Conservation (phyloP, 2,113 vertebrate genomes). For the Tragelaphus imberbis region DNA sequence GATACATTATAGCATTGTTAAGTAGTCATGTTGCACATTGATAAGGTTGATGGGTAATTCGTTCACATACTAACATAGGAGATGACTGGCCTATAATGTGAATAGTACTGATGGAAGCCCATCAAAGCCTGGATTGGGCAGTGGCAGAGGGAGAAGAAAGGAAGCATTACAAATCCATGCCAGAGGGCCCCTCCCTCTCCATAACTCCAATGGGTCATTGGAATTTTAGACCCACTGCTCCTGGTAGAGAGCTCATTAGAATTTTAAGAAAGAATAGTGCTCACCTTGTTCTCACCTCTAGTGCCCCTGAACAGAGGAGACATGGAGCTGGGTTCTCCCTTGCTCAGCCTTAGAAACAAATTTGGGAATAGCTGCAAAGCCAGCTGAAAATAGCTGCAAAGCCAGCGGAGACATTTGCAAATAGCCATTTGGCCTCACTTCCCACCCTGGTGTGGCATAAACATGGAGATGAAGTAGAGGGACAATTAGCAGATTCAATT, state of each 20-base stretch:
- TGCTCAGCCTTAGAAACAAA: background rate
- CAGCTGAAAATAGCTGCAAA: background rate
- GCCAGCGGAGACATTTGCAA: background rate
- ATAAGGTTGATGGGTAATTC: background rate
- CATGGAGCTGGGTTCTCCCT: background rate
- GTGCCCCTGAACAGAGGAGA: background rate
- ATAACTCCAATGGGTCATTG: background rate
- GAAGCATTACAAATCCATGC: background rate
- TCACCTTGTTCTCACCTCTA: background rate
- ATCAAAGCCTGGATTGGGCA: background rate
- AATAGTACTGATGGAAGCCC: background rate
- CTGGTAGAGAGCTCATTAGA: background rate
- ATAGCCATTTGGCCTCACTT: background rate
- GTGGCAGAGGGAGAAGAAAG: background rate
- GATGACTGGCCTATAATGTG: background rate
- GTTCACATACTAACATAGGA: background rate
- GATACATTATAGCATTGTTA: background rate
- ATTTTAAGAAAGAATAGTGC: background rate
- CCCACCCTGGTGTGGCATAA: background rate
- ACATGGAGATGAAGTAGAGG: background rate
- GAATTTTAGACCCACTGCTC: background rate
- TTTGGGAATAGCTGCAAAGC: slow-evolving; percentile 1
- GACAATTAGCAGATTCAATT: background rate
- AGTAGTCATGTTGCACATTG: background rate
- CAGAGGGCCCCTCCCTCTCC: background rate